Percentiles rank a stretch among this genome's conserved stretches.
Evolutionary conservation across 2,113 vertebrate species (phyloP).

Genomic region (Tragelaphus imberbis): DNA sequence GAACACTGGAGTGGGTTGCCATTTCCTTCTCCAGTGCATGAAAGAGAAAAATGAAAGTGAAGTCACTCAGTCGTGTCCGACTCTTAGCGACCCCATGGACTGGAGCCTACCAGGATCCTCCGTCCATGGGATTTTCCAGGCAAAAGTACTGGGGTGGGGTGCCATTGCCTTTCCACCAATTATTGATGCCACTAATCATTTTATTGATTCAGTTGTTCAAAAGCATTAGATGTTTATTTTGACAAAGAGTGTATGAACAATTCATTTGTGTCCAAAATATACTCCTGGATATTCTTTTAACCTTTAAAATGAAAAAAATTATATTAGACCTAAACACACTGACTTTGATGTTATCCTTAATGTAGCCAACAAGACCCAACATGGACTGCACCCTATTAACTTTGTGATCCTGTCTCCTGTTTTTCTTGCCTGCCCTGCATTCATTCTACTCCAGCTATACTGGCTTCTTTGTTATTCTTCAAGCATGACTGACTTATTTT

Average conservation of each 20-base stretch:
- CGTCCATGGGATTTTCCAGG: too few relatives aligned
- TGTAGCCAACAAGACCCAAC: background rate
- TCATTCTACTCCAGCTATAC: background rate
- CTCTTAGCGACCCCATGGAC: too few relatives aligned
- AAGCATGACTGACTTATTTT: background rate
- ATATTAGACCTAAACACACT: background rate
- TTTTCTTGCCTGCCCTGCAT: background rate
- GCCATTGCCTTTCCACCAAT: background rate
- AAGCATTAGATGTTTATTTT: background rate
- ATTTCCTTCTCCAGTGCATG: background rate
- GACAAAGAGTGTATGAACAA: background rate
- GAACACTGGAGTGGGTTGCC: too few relatives aligned
- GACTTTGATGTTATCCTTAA: background rate
- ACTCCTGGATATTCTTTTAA: background rate
- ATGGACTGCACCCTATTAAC: background rate
- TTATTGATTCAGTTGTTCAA: background rate
- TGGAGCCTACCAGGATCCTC: too few relatives aligned
- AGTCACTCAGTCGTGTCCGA: too few relatives aligned
- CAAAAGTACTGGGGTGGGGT: too few relatives aligned
- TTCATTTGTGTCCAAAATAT: background rate
- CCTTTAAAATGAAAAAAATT: background rate
- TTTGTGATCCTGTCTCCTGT: background rate
- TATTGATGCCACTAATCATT: background rate
- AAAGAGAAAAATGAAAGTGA: too few relatives aligned
- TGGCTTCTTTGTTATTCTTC: background rate